Base-by-base conservation (phyloP, 1,140 invertebrate genomes). In the Hermetia illucens region DNA sequence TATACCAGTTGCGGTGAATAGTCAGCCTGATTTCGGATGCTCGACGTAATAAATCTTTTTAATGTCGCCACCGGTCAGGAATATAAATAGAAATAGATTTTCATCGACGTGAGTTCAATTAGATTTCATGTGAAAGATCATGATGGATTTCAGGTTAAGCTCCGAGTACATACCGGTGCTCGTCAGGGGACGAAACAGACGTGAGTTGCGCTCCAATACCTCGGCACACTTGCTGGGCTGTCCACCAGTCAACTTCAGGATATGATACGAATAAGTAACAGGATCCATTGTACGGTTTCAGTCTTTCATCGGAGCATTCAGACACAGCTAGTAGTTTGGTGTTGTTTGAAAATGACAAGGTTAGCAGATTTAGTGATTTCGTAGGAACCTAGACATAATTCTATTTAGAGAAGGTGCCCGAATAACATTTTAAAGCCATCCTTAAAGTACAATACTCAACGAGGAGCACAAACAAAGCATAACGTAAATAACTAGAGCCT, bases 191-290 rank as follows among this genome's bases (percentile, higher is more conserved):
- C n/a, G 71, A 53, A 31, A 78, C 55, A 13, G 73, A 75, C 0
- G 73, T 62, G 13, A 78, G 55, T 40, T 71, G 62, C 42, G 70
- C 68, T 42, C 65, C 72, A 10, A 79, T 66, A 5, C 75, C 75
- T 39, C 66, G 59, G 48, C 80, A 84, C 4, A 81, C 74, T 58
- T 79, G 72, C 40, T 74, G 72, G 1, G 80, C 79, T 1, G 77
- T 81, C 16, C 60, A 50, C 79, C 79, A 82, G 2, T 74, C 78
- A 2, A 78, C 78, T 52, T 75, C 71, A 5, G 79, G 79, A 49
- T 76, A 79, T 27, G 74, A 73, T 6, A 78, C 74, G 47, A 82
- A 70, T 1, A 82, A 64, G 59, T 82, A 83, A 50, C 79, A 83
- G 25, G 70, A 68, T 21, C 69, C 70, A 46, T 71, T 74, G 64